Conservation (phyloP, 2,113 vertebrate species). For the Otocyon megalotis region DNA sequence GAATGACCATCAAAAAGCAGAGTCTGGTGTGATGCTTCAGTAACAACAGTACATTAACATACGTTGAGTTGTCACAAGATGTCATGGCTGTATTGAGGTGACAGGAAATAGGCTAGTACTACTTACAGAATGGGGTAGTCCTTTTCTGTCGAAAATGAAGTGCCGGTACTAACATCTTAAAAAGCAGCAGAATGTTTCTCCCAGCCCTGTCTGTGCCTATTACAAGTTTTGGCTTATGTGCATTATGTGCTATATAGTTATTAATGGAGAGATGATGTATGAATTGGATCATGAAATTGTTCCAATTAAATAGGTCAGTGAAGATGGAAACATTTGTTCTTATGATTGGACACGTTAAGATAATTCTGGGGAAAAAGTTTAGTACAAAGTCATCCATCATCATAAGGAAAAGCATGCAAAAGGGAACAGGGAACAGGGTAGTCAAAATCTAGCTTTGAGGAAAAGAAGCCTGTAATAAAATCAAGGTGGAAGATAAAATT, state of each 20-base stretch:
- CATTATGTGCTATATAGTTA: background rate
- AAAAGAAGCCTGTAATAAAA: conserved; percentile 4
- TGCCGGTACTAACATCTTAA: background rate
- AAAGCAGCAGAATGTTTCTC: background rate
- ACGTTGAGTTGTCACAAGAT: background rate
- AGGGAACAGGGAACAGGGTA: background rate
- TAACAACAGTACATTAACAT: background rate
- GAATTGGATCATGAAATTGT: background rate
- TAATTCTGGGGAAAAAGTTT: background rate
- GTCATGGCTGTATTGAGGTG: background rate
- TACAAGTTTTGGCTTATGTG: background rate
- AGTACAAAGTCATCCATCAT: background rate
- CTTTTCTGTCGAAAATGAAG: conserved; percentile 4
- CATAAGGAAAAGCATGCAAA: background rate
- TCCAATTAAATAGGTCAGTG: background rate
- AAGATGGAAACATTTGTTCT: conserved; percentile 21
- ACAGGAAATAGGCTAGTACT: background rate
- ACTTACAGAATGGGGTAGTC: background rate
- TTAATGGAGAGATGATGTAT: background rate
- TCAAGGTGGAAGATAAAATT: conserved; percentile 22
- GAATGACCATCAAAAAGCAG: background rate
- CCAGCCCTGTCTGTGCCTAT: background rate
- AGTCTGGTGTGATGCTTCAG: background rate
- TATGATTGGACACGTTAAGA: background rate
- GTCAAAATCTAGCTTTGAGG: conserved; percentile 29